Percentiles rank a stretch among this genome's conserved stretches.
phyloP scores from a whole-genome alignment of 2,797 vertebrate species.

The Tachyglossus aculeatus region DNA sequence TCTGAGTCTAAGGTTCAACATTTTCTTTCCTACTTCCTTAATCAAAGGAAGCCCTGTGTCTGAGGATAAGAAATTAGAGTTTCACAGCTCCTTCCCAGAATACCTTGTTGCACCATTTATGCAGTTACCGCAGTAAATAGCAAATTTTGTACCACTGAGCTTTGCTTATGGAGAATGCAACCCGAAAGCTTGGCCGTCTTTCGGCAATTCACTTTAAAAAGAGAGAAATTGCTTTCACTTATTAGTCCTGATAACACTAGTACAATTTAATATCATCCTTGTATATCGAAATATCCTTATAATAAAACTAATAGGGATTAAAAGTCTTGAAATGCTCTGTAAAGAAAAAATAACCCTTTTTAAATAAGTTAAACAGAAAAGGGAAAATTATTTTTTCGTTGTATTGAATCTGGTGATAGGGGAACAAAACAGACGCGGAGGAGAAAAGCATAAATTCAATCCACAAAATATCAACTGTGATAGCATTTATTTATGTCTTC shows the following conservation, averaged over 20 bases:
- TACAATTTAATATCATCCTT: constrained; percentile 1
- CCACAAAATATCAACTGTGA: neutral
- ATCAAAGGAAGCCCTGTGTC: constrained; percentile 22
- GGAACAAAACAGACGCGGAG: neutral
- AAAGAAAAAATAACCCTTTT: neutral
- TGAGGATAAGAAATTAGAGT: neutral
- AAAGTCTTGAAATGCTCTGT: neutral
- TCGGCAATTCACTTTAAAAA: constrained; percentile 15
- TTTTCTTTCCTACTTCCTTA: constrained; percentile 24
- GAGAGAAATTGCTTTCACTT: constrained; percentile 19
- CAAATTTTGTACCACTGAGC: constrained; percentile 6
- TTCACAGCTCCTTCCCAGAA: constrained; percentile 1
- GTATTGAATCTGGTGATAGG: neutral
- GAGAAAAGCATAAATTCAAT: neutral
- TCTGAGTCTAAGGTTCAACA: neutral
- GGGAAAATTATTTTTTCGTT: neutral
- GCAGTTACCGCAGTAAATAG: constrained; percentile 25
- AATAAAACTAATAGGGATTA: neutral
- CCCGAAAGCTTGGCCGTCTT: constrained; percentile 32
- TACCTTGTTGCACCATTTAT: constrained; percentile 29
- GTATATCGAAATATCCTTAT: constrained; percentile 7
- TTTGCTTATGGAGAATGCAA: constrained; percentile 31
- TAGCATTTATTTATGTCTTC: neutral
- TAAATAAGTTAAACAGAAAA: neutral
- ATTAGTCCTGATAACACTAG: constrained; percentile 32